These are phyloP conservation scores for Ginglymostoma cirratum DNA, from an alignment of 2,113 vertebrate genomes.

Conservation along the genomic window DNA sequence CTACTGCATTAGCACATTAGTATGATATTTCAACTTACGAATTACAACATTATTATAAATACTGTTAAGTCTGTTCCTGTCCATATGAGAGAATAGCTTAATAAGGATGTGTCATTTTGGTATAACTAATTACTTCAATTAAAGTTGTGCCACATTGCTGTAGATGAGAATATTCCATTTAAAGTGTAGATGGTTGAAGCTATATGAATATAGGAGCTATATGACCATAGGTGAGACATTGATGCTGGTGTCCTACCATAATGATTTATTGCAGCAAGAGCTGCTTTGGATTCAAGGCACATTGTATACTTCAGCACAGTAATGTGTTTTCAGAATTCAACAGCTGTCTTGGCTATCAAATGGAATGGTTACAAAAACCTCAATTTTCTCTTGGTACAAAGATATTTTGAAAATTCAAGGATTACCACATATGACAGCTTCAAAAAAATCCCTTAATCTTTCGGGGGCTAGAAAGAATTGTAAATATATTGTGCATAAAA, in stretches of 20 bases:
- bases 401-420: slow-evolving; percentile 20
- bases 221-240: not conserved
- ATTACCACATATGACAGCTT: not conserved
- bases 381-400: slow-evolving; percentile 13
- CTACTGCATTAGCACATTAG: not conserved
- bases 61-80: not conserved
- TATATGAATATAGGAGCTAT: not conserved
- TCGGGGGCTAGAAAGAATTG: not conserved
- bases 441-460: not conserved
- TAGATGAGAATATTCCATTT: not conserved
- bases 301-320: not conserved
- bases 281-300: slow-evolving; percentile 22
- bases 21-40: not conserved
- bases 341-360: slow-evolving; percentile 22
- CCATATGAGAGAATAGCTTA: not conserved
- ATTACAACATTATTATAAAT: not conserved
- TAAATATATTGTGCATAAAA: not conserved
- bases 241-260: not conserved
- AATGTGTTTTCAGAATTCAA: slow-evolving; percentile 28
- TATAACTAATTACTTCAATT: slow-evolving; percentile 16
- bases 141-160: not conserved
- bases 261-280: not conserved
- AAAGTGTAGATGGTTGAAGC: not conserved
- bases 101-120: not conserved
- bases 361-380: not conserved